Evolutionary conservation across 2,113 vertebrate genomes (phyloP), one percentile per base, ranked within the genome.

Genomic region (Silurus glanis): DNA sequence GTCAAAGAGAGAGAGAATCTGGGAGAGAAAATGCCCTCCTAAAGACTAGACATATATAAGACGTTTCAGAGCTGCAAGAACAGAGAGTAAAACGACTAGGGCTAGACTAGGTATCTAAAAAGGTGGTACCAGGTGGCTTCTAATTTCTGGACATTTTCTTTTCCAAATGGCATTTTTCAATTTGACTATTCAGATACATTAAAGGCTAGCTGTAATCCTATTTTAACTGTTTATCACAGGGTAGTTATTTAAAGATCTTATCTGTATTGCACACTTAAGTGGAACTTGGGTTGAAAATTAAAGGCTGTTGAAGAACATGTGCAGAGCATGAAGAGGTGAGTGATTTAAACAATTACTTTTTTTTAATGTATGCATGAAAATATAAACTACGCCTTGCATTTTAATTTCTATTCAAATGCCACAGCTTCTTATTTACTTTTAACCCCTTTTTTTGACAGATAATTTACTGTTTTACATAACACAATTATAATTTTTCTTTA

Each of bases 41-140:
- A 86, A 83, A 75, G 74, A 72, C 80, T 80, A 78, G 83, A 85
- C 86, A 80, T 89, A 75, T 89, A 85, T 87, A 87, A 85, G 83
- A 80, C 58, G 83, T 80, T 87, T 86, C 72, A 58, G 55, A 83
- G 83, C 80, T 64, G 61, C 80, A 82, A 45, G 45, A 85, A 28
- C 72, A 13, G 55, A 13, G 23, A 75, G 72, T 56, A 74, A 83
- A 85, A 80, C 80, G 81, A 21, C 37, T 80, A 66, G 58, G 67
- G 45, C 80, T 37, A 37, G 37, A 2, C 51, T 80, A 45, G 51
- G 37, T 80, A 23, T 59, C 23, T 56, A 1, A n/a, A 59, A 69
- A 71, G 66, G 55, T 53, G 51, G 8, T 72, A 62, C 59, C 75
- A 62, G 47, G 71, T 23, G 12, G 75, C 87, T 86, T 23, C 62